Evolutionary conservation across 2,888 invertebrate genomes (phyloP).

Genomic region (Metalampra italica): DNA sequence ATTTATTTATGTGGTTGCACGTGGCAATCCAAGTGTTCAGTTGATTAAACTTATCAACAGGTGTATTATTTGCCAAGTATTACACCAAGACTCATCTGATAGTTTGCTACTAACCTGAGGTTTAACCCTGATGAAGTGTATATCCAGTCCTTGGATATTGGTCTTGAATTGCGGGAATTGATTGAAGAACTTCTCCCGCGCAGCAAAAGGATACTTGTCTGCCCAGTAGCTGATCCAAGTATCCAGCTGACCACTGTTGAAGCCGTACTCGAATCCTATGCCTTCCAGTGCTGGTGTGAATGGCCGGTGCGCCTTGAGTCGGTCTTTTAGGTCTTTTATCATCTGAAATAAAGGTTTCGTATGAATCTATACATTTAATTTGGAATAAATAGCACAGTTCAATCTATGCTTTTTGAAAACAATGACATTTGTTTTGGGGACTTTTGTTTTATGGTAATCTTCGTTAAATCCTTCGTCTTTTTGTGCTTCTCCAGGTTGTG

Average conservation of each 20-base stretch:
- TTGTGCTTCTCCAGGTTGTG: no score
- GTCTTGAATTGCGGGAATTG: slow-evolving; percentile 86
- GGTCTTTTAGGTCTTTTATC: slow-evolving; percentile 1
- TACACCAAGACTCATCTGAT: no score
- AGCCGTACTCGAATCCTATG: slow-evolving; percentile 82
- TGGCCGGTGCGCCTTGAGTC: neutral
- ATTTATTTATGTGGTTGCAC: no score
- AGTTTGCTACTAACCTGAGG: slow-evolving; percentile 62
- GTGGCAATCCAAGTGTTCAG: no score
- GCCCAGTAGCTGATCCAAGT: slow-evolving; percentile 87
- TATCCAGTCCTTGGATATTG: slow-evolving; percentile 83
- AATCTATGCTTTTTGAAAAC: no score
- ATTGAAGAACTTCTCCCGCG: slow-evolving; percentile 84
- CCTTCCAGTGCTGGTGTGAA: slow-evolving; percentile 1
- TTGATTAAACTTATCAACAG: no score
- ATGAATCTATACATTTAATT: no score
- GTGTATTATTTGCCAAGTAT: no score
- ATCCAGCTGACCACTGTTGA: slow-evolving; percentile 83
- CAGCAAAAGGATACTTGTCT: slow-evolving; percentile 80
- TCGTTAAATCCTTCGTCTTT: no score
- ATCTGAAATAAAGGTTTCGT: neutral
- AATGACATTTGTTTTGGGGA: no score
- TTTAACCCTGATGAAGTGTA: slow-evolving; percentile 87
- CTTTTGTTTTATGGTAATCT: no score
- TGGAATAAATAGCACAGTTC: no score